Evolutionary conservation across 2,888 invertebrate species (phyloP), one percentile per base, ranked within the genome.

Genomic region (Brenthis daphne): DNA sequence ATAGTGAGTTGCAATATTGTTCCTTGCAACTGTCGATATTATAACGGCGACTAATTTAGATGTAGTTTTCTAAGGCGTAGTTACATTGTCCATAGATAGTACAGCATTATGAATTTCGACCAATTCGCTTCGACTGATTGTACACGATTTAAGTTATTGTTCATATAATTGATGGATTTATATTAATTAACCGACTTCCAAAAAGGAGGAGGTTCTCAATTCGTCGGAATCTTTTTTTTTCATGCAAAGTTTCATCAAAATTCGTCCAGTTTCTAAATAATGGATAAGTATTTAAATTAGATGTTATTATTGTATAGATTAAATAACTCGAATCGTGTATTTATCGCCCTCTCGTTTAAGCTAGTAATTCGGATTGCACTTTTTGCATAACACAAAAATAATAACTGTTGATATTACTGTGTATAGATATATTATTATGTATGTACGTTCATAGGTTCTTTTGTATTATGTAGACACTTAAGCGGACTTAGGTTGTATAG

Each of bases 321-420:
- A 14, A 60, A 60, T 60, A 50, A 50, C 61, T 68, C 65, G 67
- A 74, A 74, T 74, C 71, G 75, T 72, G 69, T 73, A 69, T 70
- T 73, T 67, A 57, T 70, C 57, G 60, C 64, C 67, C 56, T 61
- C 57, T 69, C 71, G 58, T 70, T 69, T 68, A 69, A 67, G 69
- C 64, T 64, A 73, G 74, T 66, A 73, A 68, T 68, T 70, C 68
- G 78, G 77, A 86, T 85, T 85, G 90, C 90, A 90, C 90, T 90
- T 88, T 90, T 91, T 90, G 87, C 85, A 86, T 89, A 81, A 88
- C 89, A 90, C 90, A 70, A 71, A 65, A 64, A 68, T 61, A 68
- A 72, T 83, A 85, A 84, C 84, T 90, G 90, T 90, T 90, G 82
- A 88, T 87, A 89, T 86, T 83, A 86, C 82, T 83, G 81, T 88